Percentiles rank a stretch among this genome's conserved stretches.
These are phyloP conservation scores for Apodemia zela DNA, from an alignment of 2,888 invertebrate genomes.

Conservation along the genomic window DNA sequence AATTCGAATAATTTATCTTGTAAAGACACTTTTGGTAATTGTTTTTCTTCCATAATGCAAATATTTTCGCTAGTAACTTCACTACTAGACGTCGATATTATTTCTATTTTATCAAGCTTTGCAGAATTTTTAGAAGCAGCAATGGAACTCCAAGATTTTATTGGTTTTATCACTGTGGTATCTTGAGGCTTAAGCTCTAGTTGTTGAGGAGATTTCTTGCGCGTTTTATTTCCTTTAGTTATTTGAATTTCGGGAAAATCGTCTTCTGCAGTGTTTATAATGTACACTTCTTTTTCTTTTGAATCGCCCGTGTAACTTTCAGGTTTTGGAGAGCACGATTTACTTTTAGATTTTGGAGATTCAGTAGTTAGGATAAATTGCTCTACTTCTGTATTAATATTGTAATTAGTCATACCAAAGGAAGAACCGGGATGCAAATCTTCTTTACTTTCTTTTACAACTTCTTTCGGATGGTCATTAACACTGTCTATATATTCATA, in stretches of 20 bases:
- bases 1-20: constrained; percentile 67
- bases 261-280: constrained; percentile 67
- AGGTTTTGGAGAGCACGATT: constrained; percentile 52
- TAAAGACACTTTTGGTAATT: constrained; percentile 44
- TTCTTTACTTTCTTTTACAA: background rate
- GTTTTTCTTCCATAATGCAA: constrained; percentile 30
- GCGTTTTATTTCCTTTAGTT: constrained; percentile 55
- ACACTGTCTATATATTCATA: background rate
- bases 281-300: constrained; percentile 64
- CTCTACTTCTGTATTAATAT: constrained; percentile 27
- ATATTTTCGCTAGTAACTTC: constrained; percentile 30
- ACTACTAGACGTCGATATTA: constrained; percentile 13
- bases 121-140: constrained; percentile 59
- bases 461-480: background rate
- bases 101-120: constrained; percentile 39
- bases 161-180: constrained; percentile 48
- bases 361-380: constrained; percentile 41
- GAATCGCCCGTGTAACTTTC: constrained; percentile 45
- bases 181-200: constrained; percentile 36
- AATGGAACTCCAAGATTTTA: constrained; percentile 79
- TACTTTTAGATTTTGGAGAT: constrained; percentile 49
- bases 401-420: background rate
- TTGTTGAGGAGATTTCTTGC: constrained; percentile 59
- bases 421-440: background rate
- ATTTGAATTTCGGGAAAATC: constrained; percentile 73